A percentile compares a stretch with the other conserved stretches of the same genome.
Conservation (phyloP, 2,888 invertebrate genomes). For the Lamproptera curius region DNA sequence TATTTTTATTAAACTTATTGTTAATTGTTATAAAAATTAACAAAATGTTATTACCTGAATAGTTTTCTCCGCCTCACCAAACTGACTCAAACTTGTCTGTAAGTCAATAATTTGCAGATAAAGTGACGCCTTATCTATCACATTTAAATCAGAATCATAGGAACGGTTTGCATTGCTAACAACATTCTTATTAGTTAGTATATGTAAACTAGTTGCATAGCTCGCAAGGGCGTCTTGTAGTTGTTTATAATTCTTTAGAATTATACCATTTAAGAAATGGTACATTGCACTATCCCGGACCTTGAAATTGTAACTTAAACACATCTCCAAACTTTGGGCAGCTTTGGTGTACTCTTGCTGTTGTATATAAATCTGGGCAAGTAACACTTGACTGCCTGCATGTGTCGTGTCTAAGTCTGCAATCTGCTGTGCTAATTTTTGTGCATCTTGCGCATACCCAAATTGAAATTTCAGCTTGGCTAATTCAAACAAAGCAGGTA, state of each 20-base stretch:
- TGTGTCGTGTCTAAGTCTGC: conserved; percentile 87
- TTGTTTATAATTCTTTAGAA: conserved; percentile 86
- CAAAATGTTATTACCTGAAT: conserved; percentile 79
- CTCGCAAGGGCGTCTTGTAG: conserved; percentile 85
- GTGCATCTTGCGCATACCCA: conserved; percentile 86
- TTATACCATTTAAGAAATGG: conserved; percentile 90
- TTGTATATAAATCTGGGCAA: conserved; percentile 90
- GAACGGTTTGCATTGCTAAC: conserved; percentile 43
- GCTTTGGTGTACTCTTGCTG: conserved; percentile 86
- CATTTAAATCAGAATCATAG: conserved; percentile 69
- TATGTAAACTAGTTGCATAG: conserved; percentile 84
- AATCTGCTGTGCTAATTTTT: conserved; percentile 83
- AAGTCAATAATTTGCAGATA: conserved; percentile 92
- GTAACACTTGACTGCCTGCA: conserved; percentile 89
- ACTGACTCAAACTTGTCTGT: conserved; percentile 82
- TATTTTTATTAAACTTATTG: too few relatives aligned
- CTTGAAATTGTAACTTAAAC: conserved; percentile 94
- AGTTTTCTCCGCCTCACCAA: conserved; percentile 87
- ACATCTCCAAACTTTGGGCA: conserved; percentile 91
- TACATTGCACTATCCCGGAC: conserved; percentile 94
- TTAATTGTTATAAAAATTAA: too few relatives aligned
- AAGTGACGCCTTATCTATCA: conserved; percentile 89
- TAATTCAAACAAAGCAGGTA: conserved; percentile 81
- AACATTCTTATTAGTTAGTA: conserved; percentile 69
- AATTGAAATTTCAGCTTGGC: conserved; percentile 89